Evolutionary conservation across 2,113 vertebrate genomes (phyloP).

Genomic region (Rattus rattus): DNA sequence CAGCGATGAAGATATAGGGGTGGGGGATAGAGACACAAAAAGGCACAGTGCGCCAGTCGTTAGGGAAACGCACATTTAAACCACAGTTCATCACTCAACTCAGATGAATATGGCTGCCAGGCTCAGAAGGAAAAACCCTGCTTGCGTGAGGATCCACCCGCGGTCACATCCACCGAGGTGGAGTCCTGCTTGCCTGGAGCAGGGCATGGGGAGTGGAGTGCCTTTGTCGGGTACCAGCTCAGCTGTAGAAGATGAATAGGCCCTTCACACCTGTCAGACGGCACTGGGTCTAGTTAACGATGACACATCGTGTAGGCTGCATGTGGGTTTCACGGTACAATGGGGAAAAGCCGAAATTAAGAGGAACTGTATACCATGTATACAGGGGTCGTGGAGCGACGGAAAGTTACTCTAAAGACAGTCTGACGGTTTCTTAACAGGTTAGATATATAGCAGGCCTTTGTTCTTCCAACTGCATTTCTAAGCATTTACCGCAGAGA

Average conservation of each 20-base stretch:
- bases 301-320: neutral
- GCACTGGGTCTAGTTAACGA: neutral
- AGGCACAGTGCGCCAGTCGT: neutral
- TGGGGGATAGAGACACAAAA: conserved; percentile 3
- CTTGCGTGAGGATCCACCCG: neutral
- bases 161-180: neutral
- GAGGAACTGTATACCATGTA: neutral
- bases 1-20: neutral
- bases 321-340: neutral
- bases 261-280: neutral
- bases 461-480: neutral
- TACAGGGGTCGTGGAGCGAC: neutral
- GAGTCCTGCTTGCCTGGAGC: neutral
- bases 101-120: neutral
- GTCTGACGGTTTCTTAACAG: neutral
- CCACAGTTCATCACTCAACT: neutral
- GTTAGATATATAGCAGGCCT: neutral
- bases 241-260: neutral
- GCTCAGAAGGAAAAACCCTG: neutral
- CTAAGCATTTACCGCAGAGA: neutral
- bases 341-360: neutral
- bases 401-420: neutral
- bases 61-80: conserved; percentile 44
- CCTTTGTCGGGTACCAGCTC: neutral
- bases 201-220: neutral